These are phyloP conservation scores for Amia ocellicauda DNA, from an alignment of 2,113 vertebrate genomes.

Conservation along the genomic window DNA sequence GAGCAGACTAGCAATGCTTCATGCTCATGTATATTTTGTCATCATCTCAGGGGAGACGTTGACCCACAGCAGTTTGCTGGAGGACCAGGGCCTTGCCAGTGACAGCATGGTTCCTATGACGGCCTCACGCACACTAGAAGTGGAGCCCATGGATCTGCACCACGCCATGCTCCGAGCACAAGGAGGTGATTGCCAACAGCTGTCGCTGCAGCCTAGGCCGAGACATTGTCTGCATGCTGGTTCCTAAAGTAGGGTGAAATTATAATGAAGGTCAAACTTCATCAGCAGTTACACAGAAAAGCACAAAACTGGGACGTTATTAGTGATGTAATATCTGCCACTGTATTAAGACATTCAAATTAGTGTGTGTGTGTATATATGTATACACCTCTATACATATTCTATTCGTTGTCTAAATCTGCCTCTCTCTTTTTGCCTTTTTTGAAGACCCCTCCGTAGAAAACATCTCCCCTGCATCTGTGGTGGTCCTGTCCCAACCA, in stretches of 20 bases:
- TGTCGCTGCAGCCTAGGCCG: background rate
- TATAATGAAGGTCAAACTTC: too few relatives aligned
- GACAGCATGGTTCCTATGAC: conserved; percentile 82
- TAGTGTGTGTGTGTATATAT: background rate
- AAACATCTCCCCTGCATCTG: conserved; percentile 56
- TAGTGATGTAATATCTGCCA: too few relatives aligned
- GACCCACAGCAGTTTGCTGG: conserved; percentile 89
- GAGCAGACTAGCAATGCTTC: background rate
- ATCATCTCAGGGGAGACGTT: conserved; percentile 72
- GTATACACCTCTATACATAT: too few relatives aligned
- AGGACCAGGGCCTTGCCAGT: conserved; percentile 75
- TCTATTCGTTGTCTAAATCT: too few relatives aligned
- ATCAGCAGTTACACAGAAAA: too few relatives aligned
- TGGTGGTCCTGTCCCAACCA: conserved; percentile 67
- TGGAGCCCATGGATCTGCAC: conserved; percentile 84
- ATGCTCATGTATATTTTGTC: background rate
- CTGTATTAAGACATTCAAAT: too few relatives aligned
- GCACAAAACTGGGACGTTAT: too few relatives aligned
- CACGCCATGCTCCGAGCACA: conserved; percentile 86
- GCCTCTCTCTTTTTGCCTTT: conserved; percentile 3
- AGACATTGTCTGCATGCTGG: background rate
- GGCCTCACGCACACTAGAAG: conserved; percentile 65
- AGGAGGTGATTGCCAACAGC: conserved; percentile 56
- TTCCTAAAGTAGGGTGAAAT: background rate
- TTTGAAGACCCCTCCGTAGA: conserved; percentile 34